Evolutionary conservation across 2,113 vertebrate species (phyloP).

Genomic region (Seriola dumerili): DNA sequence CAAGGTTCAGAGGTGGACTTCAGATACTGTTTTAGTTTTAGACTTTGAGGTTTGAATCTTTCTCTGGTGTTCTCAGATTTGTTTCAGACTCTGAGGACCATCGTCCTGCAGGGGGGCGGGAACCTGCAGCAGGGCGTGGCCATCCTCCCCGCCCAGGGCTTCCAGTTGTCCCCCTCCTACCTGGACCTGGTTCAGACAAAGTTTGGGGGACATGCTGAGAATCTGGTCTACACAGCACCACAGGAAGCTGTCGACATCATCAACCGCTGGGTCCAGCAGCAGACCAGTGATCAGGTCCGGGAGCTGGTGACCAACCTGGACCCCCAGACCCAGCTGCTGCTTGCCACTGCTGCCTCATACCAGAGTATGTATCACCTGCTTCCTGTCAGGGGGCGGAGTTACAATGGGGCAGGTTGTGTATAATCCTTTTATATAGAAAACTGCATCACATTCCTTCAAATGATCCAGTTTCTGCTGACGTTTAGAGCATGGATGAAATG

Average conservation of each 20-base stretch:
- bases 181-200: slow-evolving; percentile 83
- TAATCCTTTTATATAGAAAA: no score
- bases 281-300: slow-evolving; percentile 80
- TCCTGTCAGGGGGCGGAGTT: not conserved
- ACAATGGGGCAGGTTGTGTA: not conserved
- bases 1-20: not conserved
- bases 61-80: slow-evolving; percentile 63
- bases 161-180: slow-evolving; percentile 80
- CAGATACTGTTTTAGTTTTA: not conserved
- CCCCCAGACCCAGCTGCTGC: slow-evolving; percentile 83
- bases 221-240: slow-evolving; percentile 76
- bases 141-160: slow-evolving; percentile 81
- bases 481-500: no score
- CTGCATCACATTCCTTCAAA: no score
- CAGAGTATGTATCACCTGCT: slow-evolving; percentile 79
- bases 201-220: slow-evolving; percentile 81
- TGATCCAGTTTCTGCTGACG: no score
- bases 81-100: slow-evolving; percentile 80
- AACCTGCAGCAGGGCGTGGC: slow-evolving; percentile 78
- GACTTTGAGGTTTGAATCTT: not conserved
- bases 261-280: slow-evolving; percentile 82
- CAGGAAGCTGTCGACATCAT: slow-evolving; percentile 78
- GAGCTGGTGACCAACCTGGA: slow-evolving; percentile 82
- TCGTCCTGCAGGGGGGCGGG: slow-evolving; percentile 64
- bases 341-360: slow-evolving; percentile 85